Evolutionary conservation across 2,888 invertebrate genomes (phyloP).

Genomic region (Charanyca ferruginea): DNA sequence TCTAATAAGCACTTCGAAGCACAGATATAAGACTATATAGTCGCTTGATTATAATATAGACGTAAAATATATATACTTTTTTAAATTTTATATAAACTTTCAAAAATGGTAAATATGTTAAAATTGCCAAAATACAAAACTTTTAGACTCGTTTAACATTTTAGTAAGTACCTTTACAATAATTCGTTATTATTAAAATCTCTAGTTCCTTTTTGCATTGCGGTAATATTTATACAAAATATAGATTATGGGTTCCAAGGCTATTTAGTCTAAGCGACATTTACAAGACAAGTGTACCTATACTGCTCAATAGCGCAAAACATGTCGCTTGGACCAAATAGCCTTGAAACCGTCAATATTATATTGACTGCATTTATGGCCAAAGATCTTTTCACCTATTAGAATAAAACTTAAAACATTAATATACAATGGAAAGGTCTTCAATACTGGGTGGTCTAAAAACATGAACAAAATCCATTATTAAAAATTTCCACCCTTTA

Average conservation of each 20-base stretch:
- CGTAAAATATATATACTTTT: background rate
- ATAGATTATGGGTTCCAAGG: too few relatives aligned
- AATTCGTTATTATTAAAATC: slow-evolving; percentile 7
- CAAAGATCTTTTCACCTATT: background rate
- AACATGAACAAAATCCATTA: too few relatives aligned
- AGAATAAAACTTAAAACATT: slow-evolving; percentile 1
- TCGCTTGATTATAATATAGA: slow-evolving; percentile 1
- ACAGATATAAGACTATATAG: slow-evolving; percentile 1
- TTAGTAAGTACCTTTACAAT: background rate
- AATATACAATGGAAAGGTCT: too few relatives aligned
- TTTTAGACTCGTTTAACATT: background rate
- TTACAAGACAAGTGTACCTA: too few relatives aligned
- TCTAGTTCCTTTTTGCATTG: slow-evolving; percentile 4
- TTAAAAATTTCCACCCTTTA: too few relatives aligned
- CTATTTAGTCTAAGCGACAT: too few relatives aligned
- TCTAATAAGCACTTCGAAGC: slow-evolving; percentile 32
- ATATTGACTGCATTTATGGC: slow-evolving; percentile 11
- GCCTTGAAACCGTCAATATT: too few relatives aligned
- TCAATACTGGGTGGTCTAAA: too few relatives aligned
- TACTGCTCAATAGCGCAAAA: too few relatives aligned
- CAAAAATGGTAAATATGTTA: background rate
- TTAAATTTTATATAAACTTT: background rate
- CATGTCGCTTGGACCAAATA: too few relatives aligned
- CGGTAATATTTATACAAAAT: slow-evolving; percentile 10
- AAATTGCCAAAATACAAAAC: background rate